These are phyloP conservation scores for Battus philenor DNA, from an alignment of 1,140 invertebrate genomes.

Conservation along the genomic window DNA sequence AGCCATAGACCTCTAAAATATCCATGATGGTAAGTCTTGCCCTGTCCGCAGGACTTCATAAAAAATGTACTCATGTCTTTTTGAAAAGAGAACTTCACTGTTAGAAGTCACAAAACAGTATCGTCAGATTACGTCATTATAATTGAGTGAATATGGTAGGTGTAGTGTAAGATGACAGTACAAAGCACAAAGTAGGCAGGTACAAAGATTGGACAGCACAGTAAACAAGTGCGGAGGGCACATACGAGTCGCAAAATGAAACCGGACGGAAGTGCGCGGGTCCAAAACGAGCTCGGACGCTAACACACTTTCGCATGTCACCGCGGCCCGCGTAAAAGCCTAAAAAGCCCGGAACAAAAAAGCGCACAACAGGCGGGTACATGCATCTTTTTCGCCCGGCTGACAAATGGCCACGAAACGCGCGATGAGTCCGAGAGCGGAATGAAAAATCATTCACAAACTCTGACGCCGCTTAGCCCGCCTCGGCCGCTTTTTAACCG, in stretches of 20 bases:
- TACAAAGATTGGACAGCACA: too few species aligned
- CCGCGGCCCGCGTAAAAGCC: slow-evolving; percentile 68
- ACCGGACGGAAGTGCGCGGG: slow-evolving; percentile 46
- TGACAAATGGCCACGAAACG: slow-evolving; percentile 71
- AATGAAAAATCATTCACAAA: slow-evolving; percentile 72
- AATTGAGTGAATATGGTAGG: too few species aligned
- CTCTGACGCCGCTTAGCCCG: slow-evolving; percentile 55
- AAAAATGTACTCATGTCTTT: too few species aligned
- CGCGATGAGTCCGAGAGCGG: slow-evolving; percentile 51
- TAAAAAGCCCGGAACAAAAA: slow-evolving; percentile 57
- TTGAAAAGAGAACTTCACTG: too few species aligned
- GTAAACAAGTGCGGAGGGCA: too few species aligned
- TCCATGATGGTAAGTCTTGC: too few species aligned
- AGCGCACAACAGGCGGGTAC: slow-evolving; percentile 42
- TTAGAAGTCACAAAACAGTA: too few species aligned
- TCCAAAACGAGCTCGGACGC: slow-evolving; percentile 45
- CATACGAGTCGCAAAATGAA: slow-evolving; percentile 44
- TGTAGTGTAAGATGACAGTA: too few species aligned
- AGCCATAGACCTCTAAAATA: too few species aligned
- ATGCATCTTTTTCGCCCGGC: slow-evolving; percentile 66
- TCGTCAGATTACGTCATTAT: too few species aligned
- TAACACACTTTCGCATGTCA: slow-evolving; percentile 73
- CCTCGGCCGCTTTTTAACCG: slow-evolving; percentile 63
- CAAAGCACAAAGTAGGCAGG: too few species aligned
- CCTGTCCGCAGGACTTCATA: too few species aligned